A percentile compares a stretch with the other conserved stretches of the same genome.
phyloP scores from a whole-genome alignment of 2,113 vertebrate genomes.

The Probosciger aterrimus region DNA sequence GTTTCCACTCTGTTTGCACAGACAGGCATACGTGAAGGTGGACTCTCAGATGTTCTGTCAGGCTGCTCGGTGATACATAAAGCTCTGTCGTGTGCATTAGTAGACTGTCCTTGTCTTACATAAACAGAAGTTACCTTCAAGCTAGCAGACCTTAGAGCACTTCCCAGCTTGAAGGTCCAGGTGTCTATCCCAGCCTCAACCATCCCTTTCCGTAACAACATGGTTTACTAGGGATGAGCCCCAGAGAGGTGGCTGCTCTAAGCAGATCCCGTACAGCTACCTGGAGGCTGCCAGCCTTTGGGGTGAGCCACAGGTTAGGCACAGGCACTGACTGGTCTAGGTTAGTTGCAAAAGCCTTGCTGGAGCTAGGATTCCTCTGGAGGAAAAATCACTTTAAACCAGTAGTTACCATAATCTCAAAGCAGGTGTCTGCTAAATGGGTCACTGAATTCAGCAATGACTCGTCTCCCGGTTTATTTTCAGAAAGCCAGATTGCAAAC shows the following conservation, averaged over 20 bases:
- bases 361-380: not conserved
- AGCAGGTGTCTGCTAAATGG: constrained; percentile 51
- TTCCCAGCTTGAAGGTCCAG: not conserved
- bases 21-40: not conserved
- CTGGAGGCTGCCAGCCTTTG: not conserved
- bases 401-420: not conserved
- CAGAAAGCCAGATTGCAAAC: constrained; percentile 36
- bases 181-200: not conserved
- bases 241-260: not conserved
- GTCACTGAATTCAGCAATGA: not conserved
- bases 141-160: not conserved
- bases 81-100: not conserved
- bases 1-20: not conserved
- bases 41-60: not conserved
- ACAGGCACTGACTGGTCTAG: not conserved
- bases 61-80: not conserved
- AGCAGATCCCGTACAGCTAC: not conserved
- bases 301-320: not conserved
- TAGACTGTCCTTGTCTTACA: not conserved
- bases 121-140: not conserved
- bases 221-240: not conserved
- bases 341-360: not conserved
- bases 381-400: not conserved
- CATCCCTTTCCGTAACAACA: not conserved
- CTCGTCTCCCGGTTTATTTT: constrained; percentile 15